Conservation (phyloP, 2,888 invertebrate species). For the Diaprepes abbreviatus region DNA sequence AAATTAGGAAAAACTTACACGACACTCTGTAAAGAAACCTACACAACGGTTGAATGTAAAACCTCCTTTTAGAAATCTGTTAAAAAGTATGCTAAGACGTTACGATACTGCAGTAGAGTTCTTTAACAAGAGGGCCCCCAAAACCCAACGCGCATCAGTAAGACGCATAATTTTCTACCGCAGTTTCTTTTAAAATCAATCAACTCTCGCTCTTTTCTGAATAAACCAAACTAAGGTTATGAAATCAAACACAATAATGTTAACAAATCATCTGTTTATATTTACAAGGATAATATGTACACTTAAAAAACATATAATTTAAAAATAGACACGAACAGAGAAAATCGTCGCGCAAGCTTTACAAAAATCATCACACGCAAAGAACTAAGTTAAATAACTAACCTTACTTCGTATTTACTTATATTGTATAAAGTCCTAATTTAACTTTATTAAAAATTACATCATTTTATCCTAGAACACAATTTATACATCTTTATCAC, state of each 20-base stretch:
- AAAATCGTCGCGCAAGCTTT: conserved; percentile 26
- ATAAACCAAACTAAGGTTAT: too few relatives aligned
- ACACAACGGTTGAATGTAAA: too few relatives aligned
- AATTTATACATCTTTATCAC: conserved; percentile 27
- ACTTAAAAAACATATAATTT: conserved; percentile 58
- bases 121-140: too few relatives aligned
- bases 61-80: too few relatives aligned
- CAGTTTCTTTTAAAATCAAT: too few relatives aligned
- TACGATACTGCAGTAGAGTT: too few relatives aligned
- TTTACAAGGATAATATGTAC: conserved; percentile 54
- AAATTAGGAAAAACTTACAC: too few relatives aligned
- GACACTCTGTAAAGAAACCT: too few relatives aligned
- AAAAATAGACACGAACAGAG: conserved; percentile 51
- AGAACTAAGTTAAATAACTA: conserved; percentile 34
- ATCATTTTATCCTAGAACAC: conserved; percentile 3
- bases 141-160: too few relatives aligned
- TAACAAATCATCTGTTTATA: conserved; percentile 46
- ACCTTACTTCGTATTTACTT: conserved; percentile 14
- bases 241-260: not conserved
- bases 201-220: too few relatives aligned
- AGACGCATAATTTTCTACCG: too few relatives aligned
- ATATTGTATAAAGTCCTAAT: conserved; percentile 23
- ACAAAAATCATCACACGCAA: conserved; percentile 33
- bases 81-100: too few relatives aligned
- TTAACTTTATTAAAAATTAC: conserved; percentile 6